Percentiles rank a stretch among this genome's conserved stretches.
phyloP scores from a whole-genome alignment of 1,140 invertebrate genomes.

The Hyles euphorbiae region DNA sequence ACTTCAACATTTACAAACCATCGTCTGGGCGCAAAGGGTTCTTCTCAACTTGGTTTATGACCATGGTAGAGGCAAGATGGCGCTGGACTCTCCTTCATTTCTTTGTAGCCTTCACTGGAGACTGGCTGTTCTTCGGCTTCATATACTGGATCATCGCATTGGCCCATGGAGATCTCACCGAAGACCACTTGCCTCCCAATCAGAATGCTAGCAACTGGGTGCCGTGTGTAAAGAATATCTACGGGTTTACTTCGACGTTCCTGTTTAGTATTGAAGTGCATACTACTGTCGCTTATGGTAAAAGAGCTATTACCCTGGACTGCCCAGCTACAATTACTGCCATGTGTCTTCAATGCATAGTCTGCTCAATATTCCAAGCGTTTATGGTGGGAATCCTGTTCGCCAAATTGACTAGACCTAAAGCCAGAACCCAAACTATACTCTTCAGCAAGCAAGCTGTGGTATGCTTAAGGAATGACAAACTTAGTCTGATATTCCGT shows the following conservation, averaged over 20 bases:
- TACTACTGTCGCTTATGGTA: conserved; percentile 90
- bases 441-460: conserved; percentile 93
- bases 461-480: conserved; percentile 87
- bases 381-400: conserved; percentile 86
- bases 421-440: conserved; percentile 93
- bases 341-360: conserved; percentile 97
- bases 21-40: conserved; percentile 85
- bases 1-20: conserved; percentile 90
- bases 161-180: conserved; percentile 90
- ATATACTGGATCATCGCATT: conserved; percentile 94
- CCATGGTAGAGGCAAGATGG: conserved; percentile 93
- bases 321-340: conserved; percentile 96
- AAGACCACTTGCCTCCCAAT: conserved; percentile 78
- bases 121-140: conserved; percentile 92
- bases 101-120: conserved; percentile 88
- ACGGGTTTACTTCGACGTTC: conserved; percentile 89
- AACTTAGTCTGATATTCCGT: conserved; percentile 91
- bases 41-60: conserved; percentile 87
- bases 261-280: conserved; percentile 93
- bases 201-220: conserved; percentile 81
- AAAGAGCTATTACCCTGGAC: conserved; percentile 86
- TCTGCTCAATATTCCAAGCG: conserved; percentile 91
- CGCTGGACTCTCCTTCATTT: conserved; percentile 96
- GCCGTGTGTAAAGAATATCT: conserved; percentile 88
- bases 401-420: conserved; percentile 95